Evolutionary conservation across 2,113 vertebrate genomes (phyloP).

Genomic region (Ellobius talpinus): DNA sequence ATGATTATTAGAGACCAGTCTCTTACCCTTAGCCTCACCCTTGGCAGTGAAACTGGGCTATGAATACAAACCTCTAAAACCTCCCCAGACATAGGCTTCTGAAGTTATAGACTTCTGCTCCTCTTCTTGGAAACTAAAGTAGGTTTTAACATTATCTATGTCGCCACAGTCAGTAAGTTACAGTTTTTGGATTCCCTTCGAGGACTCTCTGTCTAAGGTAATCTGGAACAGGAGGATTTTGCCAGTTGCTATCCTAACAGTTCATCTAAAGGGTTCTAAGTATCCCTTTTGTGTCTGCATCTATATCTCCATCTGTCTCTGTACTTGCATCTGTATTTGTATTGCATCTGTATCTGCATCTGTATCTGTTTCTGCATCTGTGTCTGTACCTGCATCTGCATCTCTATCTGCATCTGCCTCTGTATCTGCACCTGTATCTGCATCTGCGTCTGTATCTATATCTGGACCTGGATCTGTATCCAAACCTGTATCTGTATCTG

Average conservation of each 20-base stretch:
- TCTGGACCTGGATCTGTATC: neutral
- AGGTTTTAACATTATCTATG: neutral
- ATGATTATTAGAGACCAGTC: neutral
- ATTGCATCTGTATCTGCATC: neutral
- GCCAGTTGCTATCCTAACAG: neutral
- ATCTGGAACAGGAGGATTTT: neutral
- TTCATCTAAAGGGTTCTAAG: neutral
- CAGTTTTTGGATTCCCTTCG: neutral
- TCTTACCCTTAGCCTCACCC: fast-evolving
- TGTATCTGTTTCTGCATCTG: neutral
- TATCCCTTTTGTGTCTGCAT: neutral
- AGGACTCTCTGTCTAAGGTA: neutral
- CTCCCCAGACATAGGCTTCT: neutral
- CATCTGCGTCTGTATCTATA: neutral
- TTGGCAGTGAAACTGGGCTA: fast-evolving
- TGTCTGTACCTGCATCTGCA: neutral
- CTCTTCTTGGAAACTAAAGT: neutral
- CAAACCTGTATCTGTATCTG: neutral
- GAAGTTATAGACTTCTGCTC: neutral
- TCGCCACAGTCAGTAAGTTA: neutral
- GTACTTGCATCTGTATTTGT: neutral
- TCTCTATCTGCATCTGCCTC: neutral
- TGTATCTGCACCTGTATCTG: neutral
- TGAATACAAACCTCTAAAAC: neutral
- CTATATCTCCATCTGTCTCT: neutral